phyloP scores from a whole-genome alignment of 2,888 invertebrate species.

The Physocephala rufipes region DNA sequence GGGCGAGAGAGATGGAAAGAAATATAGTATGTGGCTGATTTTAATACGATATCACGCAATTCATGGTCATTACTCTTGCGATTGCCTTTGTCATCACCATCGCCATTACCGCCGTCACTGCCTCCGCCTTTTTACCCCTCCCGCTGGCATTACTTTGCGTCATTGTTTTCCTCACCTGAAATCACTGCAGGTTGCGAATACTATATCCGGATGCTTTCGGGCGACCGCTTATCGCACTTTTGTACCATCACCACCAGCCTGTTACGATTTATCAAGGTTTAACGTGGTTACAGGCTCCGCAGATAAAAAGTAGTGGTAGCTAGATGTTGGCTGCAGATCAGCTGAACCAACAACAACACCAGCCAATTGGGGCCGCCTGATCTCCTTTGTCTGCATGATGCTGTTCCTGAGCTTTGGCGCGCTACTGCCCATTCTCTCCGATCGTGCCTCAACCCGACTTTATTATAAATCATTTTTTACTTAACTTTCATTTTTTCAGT shows the following conservation, averaged over 20 bases:
- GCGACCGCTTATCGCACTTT: constrained; percentile 54
- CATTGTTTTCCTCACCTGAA: background rate
- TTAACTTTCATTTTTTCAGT: constrained; percentile 7
- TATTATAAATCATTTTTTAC: constrained; percentile 33
- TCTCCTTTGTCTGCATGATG: constrained; percentile 2
- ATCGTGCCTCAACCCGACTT: background rate
- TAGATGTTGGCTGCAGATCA: constrained; percentile 16
- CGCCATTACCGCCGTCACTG: background rate
- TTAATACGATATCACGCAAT: constrained; percentile 24
- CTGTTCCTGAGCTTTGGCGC: background rate
- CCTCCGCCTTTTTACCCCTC: no score
- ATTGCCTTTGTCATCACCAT: background rate
- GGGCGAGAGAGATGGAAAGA: no score
- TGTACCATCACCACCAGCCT: constrained; percentile 59
- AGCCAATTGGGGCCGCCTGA: background rate
- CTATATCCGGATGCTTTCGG: background rate
- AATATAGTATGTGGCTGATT: constrained; percentile 11
- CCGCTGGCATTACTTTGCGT: background rate
- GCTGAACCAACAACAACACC: background rate
- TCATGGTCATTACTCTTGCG: background rate
- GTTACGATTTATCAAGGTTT: constrained; percentile 62
- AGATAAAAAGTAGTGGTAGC: constrained; percentile 13
- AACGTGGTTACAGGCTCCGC: constrained; percentile 51
- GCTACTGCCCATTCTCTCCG: constrained; percentile 4
- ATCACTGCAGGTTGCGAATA: constrained; percentile 8